These are phyloP conservation scores for Tenthredo notha DNA, from an alignment of 2,888 invertebrate genomes.

Conservation along the genomic window DNA sequence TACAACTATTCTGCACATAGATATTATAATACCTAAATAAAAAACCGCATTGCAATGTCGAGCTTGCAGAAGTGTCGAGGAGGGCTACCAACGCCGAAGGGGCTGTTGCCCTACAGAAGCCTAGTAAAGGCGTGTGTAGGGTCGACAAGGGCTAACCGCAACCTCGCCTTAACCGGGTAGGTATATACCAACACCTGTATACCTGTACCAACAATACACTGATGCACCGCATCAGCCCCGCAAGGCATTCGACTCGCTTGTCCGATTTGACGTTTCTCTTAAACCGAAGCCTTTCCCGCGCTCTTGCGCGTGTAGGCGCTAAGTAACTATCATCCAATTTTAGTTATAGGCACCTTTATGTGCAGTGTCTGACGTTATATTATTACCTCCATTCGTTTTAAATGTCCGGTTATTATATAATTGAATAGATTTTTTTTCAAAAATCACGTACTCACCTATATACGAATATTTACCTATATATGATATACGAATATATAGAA, in stretches of 20 bases:
- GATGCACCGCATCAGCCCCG: neutral
- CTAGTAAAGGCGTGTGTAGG: conserved; percentile 75
- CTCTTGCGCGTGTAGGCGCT: conserved; percentile 15
- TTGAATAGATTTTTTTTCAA: neutral
- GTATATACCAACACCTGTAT: conserved; percentile 21
- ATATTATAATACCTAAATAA: neutral
- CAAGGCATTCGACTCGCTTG: conserved; percentile 38
- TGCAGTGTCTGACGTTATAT: conserved; percentile 3
- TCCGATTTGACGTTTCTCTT: conserved; percentile 44
- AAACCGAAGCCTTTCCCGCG: conserved; percentile 47
- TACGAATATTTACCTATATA: neutral
- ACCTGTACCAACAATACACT: conserved; percentile 7
- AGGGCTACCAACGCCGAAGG: conserved; percentile 60
- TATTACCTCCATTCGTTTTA: neutral
- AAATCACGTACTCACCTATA: too few species aligned
- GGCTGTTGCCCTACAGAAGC: conserved; percentile 78
- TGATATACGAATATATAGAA: neutral
- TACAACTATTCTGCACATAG: neutral
- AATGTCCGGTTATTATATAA: neutral
- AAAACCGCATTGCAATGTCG: conserved; percentile 4
- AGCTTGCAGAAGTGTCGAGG: conserved; percentile 22
- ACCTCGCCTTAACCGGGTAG: conserved; percentile 48
- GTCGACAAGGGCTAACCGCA: conserved; percentile 76
- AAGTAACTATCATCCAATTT: conserved; percentile 45
- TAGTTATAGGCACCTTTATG: neutral